phyloP scores from a whole-genome alignment of 2,797 vertebrate species.

The Acanthurus lineatus region DNA sequence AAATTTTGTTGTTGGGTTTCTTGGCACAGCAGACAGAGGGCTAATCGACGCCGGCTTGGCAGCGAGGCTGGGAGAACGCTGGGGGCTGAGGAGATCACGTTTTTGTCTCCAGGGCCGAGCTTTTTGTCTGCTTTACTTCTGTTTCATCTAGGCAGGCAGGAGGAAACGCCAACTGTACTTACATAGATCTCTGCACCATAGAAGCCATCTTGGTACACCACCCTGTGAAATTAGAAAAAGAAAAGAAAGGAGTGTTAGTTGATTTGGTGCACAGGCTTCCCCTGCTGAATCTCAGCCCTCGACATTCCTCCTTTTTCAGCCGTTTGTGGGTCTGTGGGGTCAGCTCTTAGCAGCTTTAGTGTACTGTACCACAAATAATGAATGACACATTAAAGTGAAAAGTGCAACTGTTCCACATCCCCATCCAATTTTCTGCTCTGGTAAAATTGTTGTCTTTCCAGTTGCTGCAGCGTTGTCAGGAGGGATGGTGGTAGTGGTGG shows the following conservation, averaged over 20 bases:
- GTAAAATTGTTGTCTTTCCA: conserved; percentile 79
- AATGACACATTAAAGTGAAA: conserved; percentile 74
- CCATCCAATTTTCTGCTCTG: conserved; percentile 79
- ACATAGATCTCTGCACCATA: conserved; percentile 97
- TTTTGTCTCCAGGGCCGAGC: conserved; percentile 69
- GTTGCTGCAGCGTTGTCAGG: conserved; percentile 70
- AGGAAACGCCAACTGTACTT: conserved; percentile 82
- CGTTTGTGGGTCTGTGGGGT: conserved; percentile 57
- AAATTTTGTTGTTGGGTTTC: conserved; percentile 82
- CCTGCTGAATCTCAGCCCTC: conserved; percentile 23
- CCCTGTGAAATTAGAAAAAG: conserved; percentile 85
- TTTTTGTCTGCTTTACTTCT: conserved; percentile 68
- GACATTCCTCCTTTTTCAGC: conserved; percentile 24
- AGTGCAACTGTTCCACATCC: conserved; percentile 69
- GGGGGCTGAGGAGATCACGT: conserved; percentile 73
- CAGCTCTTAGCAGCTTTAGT: conserved; percentile 55
- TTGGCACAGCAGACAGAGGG: conserved; percentile 70
- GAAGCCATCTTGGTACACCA: conserved; percentile 97
- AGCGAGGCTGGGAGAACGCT: conserved; percentile 56
- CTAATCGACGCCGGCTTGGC: conserved; percentile 80
- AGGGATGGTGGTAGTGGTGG: conserved; percentile 38
- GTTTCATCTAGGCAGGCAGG: conserved; percentile 66
- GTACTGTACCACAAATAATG: conserved; percentile 67
- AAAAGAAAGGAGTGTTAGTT: conserved; percentile 61
- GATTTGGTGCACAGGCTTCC: neutral